phyloP scores from a whole-genome alignment of 2,888 invertebrate genomes.

The Pantelozetes paolii region DNA sequence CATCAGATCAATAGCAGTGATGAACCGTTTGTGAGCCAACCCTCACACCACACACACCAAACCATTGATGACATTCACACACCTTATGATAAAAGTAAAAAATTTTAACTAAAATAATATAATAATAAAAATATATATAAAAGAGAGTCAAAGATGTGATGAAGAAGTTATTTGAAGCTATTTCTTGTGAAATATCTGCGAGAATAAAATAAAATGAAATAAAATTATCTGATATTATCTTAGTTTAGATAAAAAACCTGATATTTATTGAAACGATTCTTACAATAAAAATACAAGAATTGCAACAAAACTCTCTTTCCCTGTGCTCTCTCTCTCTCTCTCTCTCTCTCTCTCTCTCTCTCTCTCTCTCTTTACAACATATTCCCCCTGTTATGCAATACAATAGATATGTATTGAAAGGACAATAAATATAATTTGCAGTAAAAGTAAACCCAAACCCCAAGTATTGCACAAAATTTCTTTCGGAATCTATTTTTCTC shows the following conservation, averaged over 20 bases:
- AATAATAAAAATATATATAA: neutral
- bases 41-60: no score
- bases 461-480: no score
- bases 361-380: no score
- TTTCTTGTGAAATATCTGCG: constrained; percentile 1
- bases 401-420: no score
- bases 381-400: no score
- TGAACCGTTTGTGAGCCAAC: constrained; percentile 1
- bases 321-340: no score
- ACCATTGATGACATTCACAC: constrained; percentile 28
- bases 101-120: neutral
- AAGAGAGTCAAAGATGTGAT: neutral
- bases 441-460: no score
- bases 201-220: neutral
- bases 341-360: no score
- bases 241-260: neutral
- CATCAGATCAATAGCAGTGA: constrained; percentile 10
- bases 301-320: neutral
- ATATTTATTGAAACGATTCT: neutral
- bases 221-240: constrained; percentile 6
- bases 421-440: no score
- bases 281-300: neutral
- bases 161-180: constrained; percentile 6
- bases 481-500: neutral
- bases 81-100: constrained; percentile 10